Evolutionary conservation across 2,888 invertebrate genomes (phyloP), one percentile per base, ranked within the genome.

Genomic region (Cosmia pyralina): DNA sequence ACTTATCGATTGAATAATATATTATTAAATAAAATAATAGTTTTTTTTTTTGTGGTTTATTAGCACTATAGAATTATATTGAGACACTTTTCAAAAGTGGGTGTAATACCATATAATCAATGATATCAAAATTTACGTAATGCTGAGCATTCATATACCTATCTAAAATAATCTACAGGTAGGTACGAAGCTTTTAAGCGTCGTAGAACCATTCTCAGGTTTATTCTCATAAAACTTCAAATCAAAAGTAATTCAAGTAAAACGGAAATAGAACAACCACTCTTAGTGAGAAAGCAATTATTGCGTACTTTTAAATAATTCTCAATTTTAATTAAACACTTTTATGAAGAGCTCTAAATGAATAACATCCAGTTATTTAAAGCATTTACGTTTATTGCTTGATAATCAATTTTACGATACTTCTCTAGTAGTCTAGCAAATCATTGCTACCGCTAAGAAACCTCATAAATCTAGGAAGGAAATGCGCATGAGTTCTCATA

Each of bases 71-170:
- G n/a, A n/a, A n/a, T n/a, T n/a, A n/a, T n/a, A n/a, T n/a, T n/a
- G n/a, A n/a, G n/a, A n/a, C n/a, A n/a, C n/a, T n/a, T n/a, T n/a
- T n/a, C n/a, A n/a, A n/a, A n/a, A n/a, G n/a, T n/a, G n/a, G n/a
- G n/a, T n/a, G n/a, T n/a, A n/a, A n/a, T n/a, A n/a, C n/a, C n/a
- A n/a, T n/a, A n/a, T n/a, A n/a, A n/a, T n/a, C n/a, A 97, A 96
- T 97, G 97, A 96, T 91, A 95, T 1, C 96, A 97, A 96, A 94
- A 94, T 88, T 86, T 94, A 11, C 97, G 97, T 0, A 97, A 97
- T 8, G 92, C 95, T 67, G 97, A 97, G 96, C 97, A 97, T 92
- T 96, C 96, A 22, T 97, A 96, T 93, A 38, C 38, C 38, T 41
- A 41, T 41, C 41, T 41, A 41, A 41, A 41, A 41, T 41, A 41